phyloP scores from a whole-genome alignment of 2,113 vertebrate genomes.

The Zapornia atra region DNA sequence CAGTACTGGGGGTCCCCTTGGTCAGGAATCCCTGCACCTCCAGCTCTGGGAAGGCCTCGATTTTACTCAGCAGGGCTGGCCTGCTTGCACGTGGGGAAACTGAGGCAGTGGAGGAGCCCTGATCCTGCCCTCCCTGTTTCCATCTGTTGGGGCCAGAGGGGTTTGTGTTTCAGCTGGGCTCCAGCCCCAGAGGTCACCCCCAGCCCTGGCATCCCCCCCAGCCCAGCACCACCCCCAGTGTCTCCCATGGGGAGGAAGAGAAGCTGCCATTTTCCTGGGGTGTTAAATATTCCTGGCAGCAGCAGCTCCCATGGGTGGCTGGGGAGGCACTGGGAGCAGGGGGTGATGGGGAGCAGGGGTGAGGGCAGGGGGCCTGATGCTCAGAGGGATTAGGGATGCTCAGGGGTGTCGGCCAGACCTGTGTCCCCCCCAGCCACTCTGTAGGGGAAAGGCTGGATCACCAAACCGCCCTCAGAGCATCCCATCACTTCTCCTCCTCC shows the following conservation, averaged over 20 bases:
- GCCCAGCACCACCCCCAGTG: neutral
- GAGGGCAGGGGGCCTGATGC: neutral
- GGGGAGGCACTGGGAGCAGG: neutral
- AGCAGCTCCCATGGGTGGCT: neutral
- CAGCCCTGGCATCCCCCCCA: neutral
- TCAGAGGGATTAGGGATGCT: neutral
- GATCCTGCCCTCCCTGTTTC: neutral
- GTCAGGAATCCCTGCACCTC: neutral
- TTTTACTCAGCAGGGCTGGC: neutral
- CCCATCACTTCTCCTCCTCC: neutral
- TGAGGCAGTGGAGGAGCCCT: neutral
- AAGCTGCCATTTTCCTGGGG: neutral
- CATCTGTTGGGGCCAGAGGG: rapidly evolving
- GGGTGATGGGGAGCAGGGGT: neutral
- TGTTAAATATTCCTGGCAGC: neutral
- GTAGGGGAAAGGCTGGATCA: neutral
- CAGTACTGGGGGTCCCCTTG: neutral
- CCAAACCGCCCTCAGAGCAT: neutral
- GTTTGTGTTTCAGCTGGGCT: neutral
- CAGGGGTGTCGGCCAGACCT: neutral
- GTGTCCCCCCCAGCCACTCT: rapidly evolving
- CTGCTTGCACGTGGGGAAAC: neutral
- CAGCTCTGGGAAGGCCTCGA: neutral
- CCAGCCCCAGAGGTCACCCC: neutral
- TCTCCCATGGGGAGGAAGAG: neutral